phyloP scores from a whole-genome alignment of 1,140 invertebrate genomes.

The Aphidius gifuensis region DNA sequence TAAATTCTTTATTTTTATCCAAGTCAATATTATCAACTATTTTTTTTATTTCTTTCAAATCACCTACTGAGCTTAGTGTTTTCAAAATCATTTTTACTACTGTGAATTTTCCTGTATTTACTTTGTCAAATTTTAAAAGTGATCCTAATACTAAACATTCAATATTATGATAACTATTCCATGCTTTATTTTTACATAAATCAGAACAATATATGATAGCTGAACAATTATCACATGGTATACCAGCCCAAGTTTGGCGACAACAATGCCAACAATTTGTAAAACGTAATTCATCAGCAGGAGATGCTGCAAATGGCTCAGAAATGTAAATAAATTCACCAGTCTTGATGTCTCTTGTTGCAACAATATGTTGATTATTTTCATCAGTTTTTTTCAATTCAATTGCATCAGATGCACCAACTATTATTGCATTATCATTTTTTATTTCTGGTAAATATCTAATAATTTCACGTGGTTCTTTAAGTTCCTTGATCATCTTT shows the following conservation, averaged over 20 bases:
- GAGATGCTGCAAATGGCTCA: constrained; percentile 66
- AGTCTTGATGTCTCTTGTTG: constrained; percentile 63
- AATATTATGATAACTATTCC: constrained; percentile 65
- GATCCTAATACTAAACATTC: constrained; percentile 71
- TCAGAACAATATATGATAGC: constrained; percentile 69
- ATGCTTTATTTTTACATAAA: constrained; percentile 63
- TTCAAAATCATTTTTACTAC: too few species aligned
- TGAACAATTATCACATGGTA: constrained; percentile 66
- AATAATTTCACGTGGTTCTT: too few species aligned
- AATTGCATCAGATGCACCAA: too few species aligned
- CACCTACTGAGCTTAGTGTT: too few species aligned
- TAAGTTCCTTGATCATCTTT: too few species aligned
- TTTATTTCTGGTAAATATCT: too few species aligned
- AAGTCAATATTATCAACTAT: too few species aligned
- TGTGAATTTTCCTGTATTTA: too few species aligned
- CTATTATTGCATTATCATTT: constrained; percentile 39
- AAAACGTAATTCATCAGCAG: constrained; percentile 60
- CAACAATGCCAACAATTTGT: too few species aligned
- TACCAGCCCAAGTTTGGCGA: constrained; percentile 40
- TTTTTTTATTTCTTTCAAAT: too few species aligned
- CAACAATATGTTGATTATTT: constrained; percentile 63
- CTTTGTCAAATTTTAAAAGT: too few species aligned
- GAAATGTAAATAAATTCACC: constrained; percentile 72
- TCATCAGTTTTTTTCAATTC: constrained; percentile 46
- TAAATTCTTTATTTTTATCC: too few species aligned